Percentiles rank a stretch among this genome's conserved stretches.
Evolutionary conservation across 2,113 vertebrate species (phyloP).

Genomic region (Herpailurus yagouaroundi): DNA sequence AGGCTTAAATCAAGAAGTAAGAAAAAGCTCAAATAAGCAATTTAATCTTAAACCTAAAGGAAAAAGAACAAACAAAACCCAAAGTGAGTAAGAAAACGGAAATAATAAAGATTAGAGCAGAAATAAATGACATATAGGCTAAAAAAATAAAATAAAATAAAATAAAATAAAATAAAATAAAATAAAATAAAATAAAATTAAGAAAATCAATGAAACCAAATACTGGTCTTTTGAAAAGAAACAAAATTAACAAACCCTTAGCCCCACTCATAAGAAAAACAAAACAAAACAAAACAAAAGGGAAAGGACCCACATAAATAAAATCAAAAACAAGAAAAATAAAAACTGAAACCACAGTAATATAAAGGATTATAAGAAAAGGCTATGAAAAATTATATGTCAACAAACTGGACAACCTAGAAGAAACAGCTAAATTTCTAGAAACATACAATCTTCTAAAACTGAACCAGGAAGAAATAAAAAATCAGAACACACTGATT

Average conservation of each 20-base stretch:
- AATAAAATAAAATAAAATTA: background rate
- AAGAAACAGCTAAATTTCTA: background rate
- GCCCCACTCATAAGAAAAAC: background rate
- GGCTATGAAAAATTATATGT: background rate
- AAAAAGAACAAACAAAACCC: background rate
- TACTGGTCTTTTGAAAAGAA: background rate
- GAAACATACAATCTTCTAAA: background rate
- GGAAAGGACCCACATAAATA: background rate
- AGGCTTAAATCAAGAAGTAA: background rate
- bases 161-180: too few species aligned
- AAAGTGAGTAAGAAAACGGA: background rate
- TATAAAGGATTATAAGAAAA: background rate
- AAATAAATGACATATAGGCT: background rate
- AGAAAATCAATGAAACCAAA: background rate
- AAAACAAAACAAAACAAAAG: background rate
- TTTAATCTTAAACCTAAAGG: background rate
- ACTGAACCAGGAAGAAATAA: background rate
- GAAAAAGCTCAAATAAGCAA: background rate
- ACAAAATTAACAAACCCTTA: background rate
- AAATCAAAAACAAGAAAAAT: background rate
- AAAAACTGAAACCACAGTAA: background rate
- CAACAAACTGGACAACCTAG: background rate
- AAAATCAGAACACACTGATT: background rate
- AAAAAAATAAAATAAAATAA: background rate
- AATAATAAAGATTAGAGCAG: background rate